Base-by-base conservation (phyloP, 2,797 vertebrate genomes). In the Xenops minutus region DNA sequence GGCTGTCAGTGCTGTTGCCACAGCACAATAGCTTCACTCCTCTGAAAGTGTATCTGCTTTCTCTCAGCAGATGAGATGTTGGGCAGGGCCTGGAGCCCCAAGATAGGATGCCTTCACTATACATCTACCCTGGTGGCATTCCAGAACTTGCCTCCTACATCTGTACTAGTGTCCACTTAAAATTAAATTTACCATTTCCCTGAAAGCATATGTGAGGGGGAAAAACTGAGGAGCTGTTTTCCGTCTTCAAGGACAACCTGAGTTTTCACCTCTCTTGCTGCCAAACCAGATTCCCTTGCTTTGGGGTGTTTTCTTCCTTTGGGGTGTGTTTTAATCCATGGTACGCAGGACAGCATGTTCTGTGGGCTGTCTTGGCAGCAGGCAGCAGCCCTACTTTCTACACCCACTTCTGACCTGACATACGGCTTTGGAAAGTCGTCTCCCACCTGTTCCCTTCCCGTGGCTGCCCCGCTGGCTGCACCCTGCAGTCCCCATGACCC, bases 401-500 rank as follows among this genome's bases (percentile, higher is more conserved):
- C 88, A 59, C 81, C 89, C 87, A 54, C 78, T 73, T 21, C 7
- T 74, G 85, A 7, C 16, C 81, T 21, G 85, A 26, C 0, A 0
- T 0, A 7, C 2, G 5, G 84, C 89, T 54, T 7, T 32, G 87
- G 51, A 0, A 24, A 24, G 59, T 2, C 3, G 0, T 2, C 4
- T 7, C 74, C 71, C 56, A 15, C 27, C 91, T 11, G 58, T 3
- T 17, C 4, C 49, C 39, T 1, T 14, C 2, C 67, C 51, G 2
- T 0, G 1, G 17, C 83, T 81, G 85, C 66, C 68, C 64, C 0
- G 4, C 0, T 9, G 80, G 64, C 4, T 7, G 21, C 5, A 0
- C 29, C 1, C 4, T 0, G 48, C 48, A 1, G 61, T 0, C n/a
- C 54, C 7, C 1, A 0, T 1, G 24, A 7, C 49, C 12, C 12